Percentiles rank a stretch among this genome's conserved stretches.
Conservation (phyloP, 1,140 invertebrate species). For the Neelides sp. region DNA sequence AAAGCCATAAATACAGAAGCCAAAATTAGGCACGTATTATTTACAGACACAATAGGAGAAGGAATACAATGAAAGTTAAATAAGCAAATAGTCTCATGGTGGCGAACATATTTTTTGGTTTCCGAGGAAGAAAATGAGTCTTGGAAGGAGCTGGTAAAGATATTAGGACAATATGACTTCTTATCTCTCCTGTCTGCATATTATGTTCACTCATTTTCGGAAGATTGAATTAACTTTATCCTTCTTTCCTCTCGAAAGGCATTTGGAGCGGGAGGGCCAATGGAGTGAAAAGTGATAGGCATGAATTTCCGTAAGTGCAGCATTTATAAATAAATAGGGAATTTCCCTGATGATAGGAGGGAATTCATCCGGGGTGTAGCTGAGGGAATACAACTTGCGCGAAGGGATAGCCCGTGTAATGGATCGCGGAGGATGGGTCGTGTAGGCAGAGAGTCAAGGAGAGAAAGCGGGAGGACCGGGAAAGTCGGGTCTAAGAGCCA, state of each 20-base stretch:
- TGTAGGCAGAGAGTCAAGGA: conserved; percentile 3
- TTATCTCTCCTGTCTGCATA: conserved; percentile 1
- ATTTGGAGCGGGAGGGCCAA: conserved; percentile 11
- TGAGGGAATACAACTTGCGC: too few species aligned
- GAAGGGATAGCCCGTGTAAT: too few species aligned
- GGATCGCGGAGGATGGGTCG: not conserved
- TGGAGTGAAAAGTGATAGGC: conserved; percentile 25
- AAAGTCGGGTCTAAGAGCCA: not conserved
- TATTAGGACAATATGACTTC: too few species aligned
- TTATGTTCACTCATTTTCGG: too few species aligned
- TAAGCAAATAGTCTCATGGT: conserved; percentile 21
- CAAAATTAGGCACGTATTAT: conserved; percentile 26
- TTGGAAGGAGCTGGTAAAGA: too few species aligned
- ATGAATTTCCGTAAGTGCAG: conserved; percentile 25
- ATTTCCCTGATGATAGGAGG: not conserved
- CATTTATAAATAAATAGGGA: conserved; percentile 21
- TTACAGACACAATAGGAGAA: conserved; percentile 25
- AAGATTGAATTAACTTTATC: too few species aligned
- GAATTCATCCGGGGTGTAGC: too few species aligned
- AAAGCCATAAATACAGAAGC: conserved; percentile 20
- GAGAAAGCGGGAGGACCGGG: not conserved
- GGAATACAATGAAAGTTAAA: conserved; percentile 24
- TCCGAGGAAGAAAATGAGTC: too few species aligned
- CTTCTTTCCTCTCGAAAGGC: too few species aligned
- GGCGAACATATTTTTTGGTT: conserved; percentile 11